Conservation (phyloP, 2,113 vertebrate genomes). For the Sitta europaea region DNA sequence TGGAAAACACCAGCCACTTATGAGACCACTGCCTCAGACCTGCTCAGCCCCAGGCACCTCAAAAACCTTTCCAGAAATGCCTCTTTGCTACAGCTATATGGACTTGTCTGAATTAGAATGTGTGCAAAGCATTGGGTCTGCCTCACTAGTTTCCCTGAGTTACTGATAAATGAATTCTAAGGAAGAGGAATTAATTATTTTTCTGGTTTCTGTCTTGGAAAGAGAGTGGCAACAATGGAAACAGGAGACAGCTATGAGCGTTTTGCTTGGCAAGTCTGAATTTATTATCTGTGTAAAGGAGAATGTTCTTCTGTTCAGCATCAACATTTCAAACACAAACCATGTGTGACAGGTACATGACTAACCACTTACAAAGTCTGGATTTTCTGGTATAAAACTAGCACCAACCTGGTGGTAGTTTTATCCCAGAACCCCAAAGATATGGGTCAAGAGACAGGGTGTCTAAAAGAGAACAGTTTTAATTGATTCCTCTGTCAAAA, state of each 20-base stretch:
- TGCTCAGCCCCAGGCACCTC: not conserved
- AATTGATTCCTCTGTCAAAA: not conserved
- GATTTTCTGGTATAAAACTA: not conserved
- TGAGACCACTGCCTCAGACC: not conserved
- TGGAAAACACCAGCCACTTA: not conserved
- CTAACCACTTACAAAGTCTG: not conserved
- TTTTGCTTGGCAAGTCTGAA: not conserved
- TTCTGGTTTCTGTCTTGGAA: not conserved
- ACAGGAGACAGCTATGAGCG: accelerated
- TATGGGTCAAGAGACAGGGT: not conserved
- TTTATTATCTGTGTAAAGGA: not conserved
- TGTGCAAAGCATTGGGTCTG: not conserved
- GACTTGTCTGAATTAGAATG: not conserved
- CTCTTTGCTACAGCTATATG: not conserved
- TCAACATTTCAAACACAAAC: not conserved
- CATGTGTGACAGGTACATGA: not conserved
- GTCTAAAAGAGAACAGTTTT: not conserved
- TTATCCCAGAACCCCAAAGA: not conserved
- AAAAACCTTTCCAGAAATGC: not conserved
- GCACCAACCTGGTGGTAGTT: not conserved
- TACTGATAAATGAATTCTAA: not conserved
- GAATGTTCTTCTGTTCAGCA: not conserved
- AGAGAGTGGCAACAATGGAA: not conserved
- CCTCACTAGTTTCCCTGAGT: not conserved
- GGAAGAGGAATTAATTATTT: not conserved